phyloP scores from a whole-genome alignment of 2,113 vertebrate genomes.

The Oreotrochilus melanogaster region DNA sequence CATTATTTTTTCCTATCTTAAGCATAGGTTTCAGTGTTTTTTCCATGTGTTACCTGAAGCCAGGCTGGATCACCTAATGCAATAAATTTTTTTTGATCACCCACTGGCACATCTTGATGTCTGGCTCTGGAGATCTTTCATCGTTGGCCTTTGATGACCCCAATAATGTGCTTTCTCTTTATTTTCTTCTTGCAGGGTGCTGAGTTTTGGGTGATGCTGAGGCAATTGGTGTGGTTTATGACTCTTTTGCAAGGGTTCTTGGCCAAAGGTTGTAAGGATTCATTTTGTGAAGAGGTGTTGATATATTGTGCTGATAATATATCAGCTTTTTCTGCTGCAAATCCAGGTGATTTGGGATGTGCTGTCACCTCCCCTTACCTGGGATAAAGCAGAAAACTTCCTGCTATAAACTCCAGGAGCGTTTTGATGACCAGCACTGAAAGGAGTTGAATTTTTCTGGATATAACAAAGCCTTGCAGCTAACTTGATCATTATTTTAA shows the following conservation, averaged over 20 bases:
- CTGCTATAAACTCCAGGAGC: not conserved
- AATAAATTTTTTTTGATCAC: not conserved
- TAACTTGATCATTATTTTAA: not conserved
- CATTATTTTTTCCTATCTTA: not conserved
- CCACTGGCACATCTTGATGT: not conserved
- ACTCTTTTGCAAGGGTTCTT: not conserved
- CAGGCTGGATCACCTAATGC: not conserved
- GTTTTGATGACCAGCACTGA: not conserved
- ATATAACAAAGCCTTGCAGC: not conserved
- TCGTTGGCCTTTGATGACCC: not conserved
- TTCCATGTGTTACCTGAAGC: not conserved
- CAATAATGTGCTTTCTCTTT: not conserved
- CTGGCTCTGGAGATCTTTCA: not conserved
- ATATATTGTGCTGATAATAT: not conserved
- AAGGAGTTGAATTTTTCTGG: not conserved
- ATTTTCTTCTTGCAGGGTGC: not conserved
- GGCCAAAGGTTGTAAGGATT: not conserved
- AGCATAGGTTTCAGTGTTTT: not conserved
- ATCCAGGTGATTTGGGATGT: not conserved
- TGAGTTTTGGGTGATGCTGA: not conserved
- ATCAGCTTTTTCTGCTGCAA: no score
- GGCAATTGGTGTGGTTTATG: not conserved
- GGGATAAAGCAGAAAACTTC: fast-evolving
- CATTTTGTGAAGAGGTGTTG: not conserved
- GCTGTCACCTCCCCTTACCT: not conserved